These are phyloP conservation scores for Panagrolaimus sp. DNA, from an alignment of 1,140 invertebrate species.

Conservation along the genomic window DNA sequence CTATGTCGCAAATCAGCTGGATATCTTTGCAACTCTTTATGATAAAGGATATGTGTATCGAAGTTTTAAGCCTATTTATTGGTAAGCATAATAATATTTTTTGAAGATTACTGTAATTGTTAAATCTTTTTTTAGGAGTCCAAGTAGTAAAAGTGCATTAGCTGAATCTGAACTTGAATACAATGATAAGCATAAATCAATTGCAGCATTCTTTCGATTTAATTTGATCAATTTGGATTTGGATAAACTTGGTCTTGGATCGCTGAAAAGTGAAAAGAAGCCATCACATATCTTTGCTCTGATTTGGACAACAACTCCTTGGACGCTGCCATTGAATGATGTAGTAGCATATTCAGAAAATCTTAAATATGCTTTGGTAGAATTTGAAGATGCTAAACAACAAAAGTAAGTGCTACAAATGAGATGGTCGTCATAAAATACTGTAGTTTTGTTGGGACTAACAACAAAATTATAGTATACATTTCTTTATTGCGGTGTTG, in stretches of 20 bases:
- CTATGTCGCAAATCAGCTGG: conserved; percentile 75
- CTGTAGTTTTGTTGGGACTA: too few species aligned
- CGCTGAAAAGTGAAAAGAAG: conserved; percentile 13
- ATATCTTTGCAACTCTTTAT: conserved; percentile 75
- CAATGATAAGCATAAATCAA: conserved; percentile 70
- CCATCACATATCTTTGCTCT: conserved; percentile 62
- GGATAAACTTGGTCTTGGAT: background rate
- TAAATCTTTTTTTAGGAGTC: conserved; percentile 41
- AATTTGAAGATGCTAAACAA: conserved; percentile 60
- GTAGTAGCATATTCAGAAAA: conserved; percentile 64
- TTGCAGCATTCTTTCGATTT: conserved; percentile 54
- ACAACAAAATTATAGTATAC: too few species aligned
- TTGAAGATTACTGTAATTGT: conserved; percentile 51
- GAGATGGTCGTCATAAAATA: too few species aligned
- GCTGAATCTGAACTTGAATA: conserved; percentile 97
- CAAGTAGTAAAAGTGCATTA: conserved; percentile 74
- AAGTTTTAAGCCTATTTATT: conserved; percentile 88
- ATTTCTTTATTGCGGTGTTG: too few species aligned
- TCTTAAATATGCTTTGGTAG: conserved; percentile 68
- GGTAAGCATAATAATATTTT: conserved; percentile 76
- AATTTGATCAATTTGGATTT: conserved; percentile 24
- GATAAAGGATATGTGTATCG: conserved; percentile 76
- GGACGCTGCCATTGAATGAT: conserved; percentile 87
- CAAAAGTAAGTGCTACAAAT: conserved; percentile 26
- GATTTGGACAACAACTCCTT: conserved; percentile 97